phyloP scores from a whole-genome alignment of 2,888 invertebrate genomes.

The Aspidiotus rigidus region DNA sequence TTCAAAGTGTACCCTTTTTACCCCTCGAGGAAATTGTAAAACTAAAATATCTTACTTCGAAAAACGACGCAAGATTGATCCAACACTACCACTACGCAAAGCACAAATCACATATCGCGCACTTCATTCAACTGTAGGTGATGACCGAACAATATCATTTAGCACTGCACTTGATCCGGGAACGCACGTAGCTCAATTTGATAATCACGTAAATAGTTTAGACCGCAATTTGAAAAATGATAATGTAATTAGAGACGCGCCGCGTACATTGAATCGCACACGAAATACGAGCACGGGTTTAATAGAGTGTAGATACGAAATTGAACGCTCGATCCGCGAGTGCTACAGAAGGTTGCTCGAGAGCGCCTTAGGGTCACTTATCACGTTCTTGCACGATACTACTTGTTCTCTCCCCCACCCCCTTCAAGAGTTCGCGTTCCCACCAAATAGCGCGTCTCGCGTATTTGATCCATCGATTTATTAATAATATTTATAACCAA shows the following conservation, averaged over 20 bases:
- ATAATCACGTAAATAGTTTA: not conserved
- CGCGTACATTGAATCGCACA: not conserved
- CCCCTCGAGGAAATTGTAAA: not conserved
- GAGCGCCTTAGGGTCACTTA: slow-evolving; percentile 22
- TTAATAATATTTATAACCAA: slow-evolving; percentile 12
- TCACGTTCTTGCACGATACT: slow-evolving; percentile 24
- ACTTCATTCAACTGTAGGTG: not conserved
- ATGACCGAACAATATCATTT: not conserved
- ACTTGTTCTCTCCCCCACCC: slow-evolving; percentile 16
- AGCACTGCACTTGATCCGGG: not conserved
- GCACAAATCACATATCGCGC: not conserved
- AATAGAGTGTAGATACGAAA: not conserved
- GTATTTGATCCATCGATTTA: not conserved
- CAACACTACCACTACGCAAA: not conserved
- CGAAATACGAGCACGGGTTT: not conserved
- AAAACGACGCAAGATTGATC: not conserved
- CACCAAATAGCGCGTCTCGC: too few species aligned
- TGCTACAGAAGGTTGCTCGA: slow-evolving; percentile 27
- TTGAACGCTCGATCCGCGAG: not conserved
- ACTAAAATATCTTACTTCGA: not conserved
- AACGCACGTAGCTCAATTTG: not conserved
- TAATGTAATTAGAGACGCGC: not conserved
- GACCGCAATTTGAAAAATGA: not conserved
- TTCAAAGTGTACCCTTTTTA: not conserved
- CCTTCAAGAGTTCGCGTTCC: too few species aligned